Percentiles rank a stretch among this genome's conserved stretches.
These are phyloP conservation scores for Pholis gunnellus DNA, from an alignment of 2,113 vertebrate species.

Conservation along the genomic window DNA sequence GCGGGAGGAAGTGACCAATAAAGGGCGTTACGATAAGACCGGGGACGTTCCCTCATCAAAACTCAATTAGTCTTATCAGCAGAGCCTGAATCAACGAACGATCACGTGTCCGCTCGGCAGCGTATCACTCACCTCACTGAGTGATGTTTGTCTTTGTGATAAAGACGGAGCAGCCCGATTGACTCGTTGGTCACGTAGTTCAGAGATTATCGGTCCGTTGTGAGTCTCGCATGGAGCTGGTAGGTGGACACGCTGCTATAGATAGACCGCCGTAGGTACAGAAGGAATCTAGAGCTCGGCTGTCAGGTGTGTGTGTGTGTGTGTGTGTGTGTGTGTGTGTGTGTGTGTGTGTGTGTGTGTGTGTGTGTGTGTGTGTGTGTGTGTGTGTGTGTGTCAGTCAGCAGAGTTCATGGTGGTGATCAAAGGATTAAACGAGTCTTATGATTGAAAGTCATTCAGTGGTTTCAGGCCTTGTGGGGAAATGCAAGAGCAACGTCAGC, in stretches of 20 bases:
- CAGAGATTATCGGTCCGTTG: neutral
- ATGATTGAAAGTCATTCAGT: neutral
- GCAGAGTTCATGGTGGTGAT: too few relatives aligned
- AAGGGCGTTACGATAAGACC: conserved; percentile 23
- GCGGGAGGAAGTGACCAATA: conserved; percentile 40
- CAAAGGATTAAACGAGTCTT: too few relatives aligned
- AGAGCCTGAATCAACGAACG: neutral
- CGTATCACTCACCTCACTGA: neutral
- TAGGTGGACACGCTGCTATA: conserved; percentile 62
- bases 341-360: too few relatives aligned
- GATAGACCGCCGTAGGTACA: conserved; percentile 46
- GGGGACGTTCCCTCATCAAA: conserved; percentile 30
- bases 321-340: too few relatives aligned
- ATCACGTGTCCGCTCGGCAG: neutral
- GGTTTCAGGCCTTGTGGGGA: neutral
- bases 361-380: too few relatives aligned
- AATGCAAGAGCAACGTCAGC: too few relatives aligned
- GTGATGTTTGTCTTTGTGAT: conserved; percentile 14
- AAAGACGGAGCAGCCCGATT: neutral
- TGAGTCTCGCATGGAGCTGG: conserved; percentile 26
- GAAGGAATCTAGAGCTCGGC: too few relatives aligned
- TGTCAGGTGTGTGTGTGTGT: too few relatives aligned
- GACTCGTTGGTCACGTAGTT: neutral
- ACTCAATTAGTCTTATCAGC: conserved; percentile 39
- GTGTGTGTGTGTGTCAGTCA: too few relatives aligned